Conservation (phyloP, 2,888 invertebrate genomes). For the Junonia oenone region DNA sequence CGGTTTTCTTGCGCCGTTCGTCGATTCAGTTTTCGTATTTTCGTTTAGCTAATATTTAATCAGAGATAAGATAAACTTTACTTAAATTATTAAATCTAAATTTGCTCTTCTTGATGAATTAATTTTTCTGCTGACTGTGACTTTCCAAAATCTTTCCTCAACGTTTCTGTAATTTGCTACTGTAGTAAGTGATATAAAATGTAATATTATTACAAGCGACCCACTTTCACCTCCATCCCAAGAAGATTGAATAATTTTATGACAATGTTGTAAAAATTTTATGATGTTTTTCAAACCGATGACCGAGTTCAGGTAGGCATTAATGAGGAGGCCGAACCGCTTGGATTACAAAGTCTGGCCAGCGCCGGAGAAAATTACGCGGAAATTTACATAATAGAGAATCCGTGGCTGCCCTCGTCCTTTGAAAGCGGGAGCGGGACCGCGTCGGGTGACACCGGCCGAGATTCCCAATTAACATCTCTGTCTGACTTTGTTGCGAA, state of each 20-base stretch:
- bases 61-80: too few relatives aligned
- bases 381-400: slow-evolving; percentile 78
- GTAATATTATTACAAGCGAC: neutral
- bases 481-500: slow-evolving; percentile 62
- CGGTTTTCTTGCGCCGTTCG: too few relatives aligned
- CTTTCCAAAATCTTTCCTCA: neutral
- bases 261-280: slow-evolving; percentile 31
- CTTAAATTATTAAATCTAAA: too few relatives aligned
- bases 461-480: slow-evolving; percentile 70
- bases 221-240: neutral
- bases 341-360: slow-evolving; percentile 70
- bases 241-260: neutral
- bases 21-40: too few relatives aligned
- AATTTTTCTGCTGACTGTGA: neutral
- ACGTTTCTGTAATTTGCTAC: neutral
- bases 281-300: slow-evolving; percentile 37
- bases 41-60: too few relatives aligned
- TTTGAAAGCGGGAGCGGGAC: slow-evolving; percentile 66
- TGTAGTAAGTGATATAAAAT: neutral
- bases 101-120: too few relatives aligned
- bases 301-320: slow-evolving; percentile 57
- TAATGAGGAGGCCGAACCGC: slow-evolving; percentile 47
- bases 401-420: slow-evolving; percentile 72
- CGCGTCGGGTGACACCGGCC: slow-evolving; percentile 67
- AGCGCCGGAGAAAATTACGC: slow-evolving; percentile 71